A percentile compares a stretch with the other conserved stretches of the same genome.
Conservation (phyloP, 2,113 vertebrate species). For the Corapipo altera region DNA sequence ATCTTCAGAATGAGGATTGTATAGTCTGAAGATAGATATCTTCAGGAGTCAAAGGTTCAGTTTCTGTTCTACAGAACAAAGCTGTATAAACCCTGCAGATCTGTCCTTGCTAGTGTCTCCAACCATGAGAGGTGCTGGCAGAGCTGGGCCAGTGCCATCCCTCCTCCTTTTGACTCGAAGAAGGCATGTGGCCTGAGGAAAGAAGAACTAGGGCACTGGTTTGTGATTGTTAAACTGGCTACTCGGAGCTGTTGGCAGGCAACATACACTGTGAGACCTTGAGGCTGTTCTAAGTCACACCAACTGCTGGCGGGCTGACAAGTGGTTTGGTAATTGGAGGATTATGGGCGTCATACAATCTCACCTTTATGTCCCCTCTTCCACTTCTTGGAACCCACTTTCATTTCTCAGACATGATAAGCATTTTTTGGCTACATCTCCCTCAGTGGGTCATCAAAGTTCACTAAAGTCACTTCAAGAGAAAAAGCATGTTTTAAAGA, state of each 20-base stretch:
- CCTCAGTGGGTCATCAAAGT: not conserved
- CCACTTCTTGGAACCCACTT: not conserved
- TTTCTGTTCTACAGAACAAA: constrained; percentile 10
- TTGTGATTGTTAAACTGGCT: not conserved
- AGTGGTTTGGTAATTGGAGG: not conserved
- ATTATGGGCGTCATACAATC: not conserved
- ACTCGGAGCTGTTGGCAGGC: not conserved
- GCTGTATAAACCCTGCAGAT: not conserved
- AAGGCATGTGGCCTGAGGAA: not conserved
- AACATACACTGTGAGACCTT: not conserved
- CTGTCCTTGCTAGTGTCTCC: not conserved
- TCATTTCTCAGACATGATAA: not conserved
- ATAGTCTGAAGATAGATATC: constrained; percentile 11
- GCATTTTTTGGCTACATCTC: not conserved
- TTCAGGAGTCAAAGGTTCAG: constrained; percentile 5
- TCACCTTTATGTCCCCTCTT: not conserved
- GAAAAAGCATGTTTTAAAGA: not conserved
- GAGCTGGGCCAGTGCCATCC: not conserved
- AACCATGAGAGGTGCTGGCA: fast-evolving
- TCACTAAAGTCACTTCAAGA: not conserved
- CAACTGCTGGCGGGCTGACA: not conserved
- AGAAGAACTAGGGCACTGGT: not conserved
- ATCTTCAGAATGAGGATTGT: not conserved
- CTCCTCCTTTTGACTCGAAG: not conserved
- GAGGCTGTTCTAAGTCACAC: not conserved